phyloP scores from a whole-genome alignment of 2,113 vertebrate species.

The Colius striatus region DNA sequence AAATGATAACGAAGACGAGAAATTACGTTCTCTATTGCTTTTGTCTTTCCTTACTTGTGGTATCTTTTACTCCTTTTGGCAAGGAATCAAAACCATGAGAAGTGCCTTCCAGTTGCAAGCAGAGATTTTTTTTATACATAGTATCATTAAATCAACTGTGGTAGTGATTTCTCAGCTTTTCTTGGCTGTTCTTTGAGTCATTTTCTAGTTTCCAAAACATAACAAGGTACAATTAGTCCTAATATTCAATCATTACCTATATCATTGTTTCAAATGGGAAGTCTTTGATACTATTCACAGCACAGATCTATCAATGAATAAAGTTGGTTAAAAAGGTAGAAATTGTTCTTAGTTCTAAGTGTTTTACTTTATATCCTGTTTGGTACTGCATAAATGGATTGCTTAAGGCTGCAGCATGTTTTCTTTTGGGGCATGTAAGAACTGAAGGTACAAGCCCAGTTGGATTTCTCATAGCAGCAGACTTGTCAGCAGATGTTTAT shows the following conservation, averaged over 20 bases:
- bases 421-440: not conserved
- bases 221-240: constrained; percentile 7
- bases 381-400: not conserved
- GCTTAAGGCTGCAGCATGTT: not conserved
- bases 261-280: not conserved
- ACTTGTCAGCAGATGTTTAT: not conserved
- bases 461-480: not conserved
- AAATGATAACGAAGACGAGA: not conserved
- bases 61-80: not conserved
- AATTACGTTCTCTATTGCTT: not conserved
- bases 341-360: not conserved
- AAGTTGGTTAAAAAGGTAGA: not conserved
- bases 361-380: not conserved
- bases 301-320: not conserved
- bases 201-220: not conserved
- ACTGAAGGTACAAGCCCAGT: not conserved
- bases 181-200: not conserved
- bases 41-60: not conserved
- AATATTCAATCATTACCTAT: not conserved
- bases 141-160: not conserved
- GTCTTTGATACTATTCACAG: not conserved
- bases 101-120: not conserved
- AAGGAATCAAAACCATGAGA: not conserved
- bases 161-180: not conserved
- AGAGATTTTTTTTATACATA: not conserved